Evolutionary conservation across 2,888 invertebrate genomes (phyloP).

Genomic region (Clostera curtula): DNA sequence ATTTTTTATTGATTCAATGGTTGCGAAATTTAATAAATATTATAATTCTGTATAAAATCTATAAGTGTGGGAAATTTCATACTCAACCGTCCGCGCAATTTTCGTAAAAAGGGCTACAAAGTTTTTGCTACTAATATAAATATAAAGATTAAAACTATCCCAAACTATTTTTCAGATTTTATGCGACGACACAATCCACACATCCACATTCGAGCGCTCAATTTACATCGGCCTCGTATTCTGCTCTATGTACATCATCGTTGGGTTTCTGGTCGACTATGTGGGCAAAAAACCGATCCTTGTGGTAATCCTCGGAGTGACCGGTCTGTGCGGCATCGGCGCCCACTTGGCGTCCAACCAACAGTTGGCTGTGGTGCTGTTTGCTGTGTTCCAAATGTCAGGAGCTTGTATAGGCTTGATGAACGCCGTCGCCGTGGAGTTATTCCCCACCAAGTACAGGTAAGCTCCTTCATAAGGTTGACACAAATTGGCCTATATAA

Average conservation of each 20-base stretch:
- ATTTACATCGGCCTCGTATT: constrained; percentile 80
- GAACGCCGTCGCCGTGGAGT: constrained; percentile 74
- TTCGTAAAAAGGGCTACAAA: too few species aligned
- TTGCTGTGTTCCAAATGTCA: constrained; percentile 70
- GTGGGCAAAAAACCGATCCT: constrained; percentile 73
- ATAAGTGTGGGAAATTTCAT: too few species aligned
- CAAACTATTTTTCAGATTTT: constrained; percentile 24
- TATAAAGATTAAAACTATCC: not conserved
- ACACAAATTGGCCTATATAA: not conserved
- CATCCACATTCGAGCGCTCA: constrained; percentile 78
- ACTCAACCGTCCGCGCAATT: too few species aligned
- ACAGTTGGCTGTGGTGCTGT: constrained; percentile 73
- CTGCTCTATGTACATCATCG: constrained; percentile 77
- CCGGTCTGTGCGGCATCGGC: constrained; percentile 72
- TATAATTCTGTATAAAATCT: too few species aligned
- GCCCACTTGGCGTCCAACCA: constrained; percentile 77
- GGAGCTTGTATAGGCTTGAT: constrained; percentile 75
- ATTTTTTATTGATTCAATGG: too few species aligned
- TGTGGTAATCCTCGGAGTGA: constrained; percentile 59
- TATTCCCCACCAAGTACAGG: constrained; percentile 75
- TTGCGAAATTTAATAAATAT: too few species aligned
- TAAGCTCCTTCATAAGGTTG: constrained; percentile 15
- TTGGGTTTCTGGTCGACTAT: constrained; percentile 75
- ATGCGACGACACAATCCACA: constrained; percentile 74
- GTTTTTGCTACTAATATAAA: too few species aligned